Percentiles rank a stretch among this genome's conserved stretches.
phyloP scores from a whole-genome alignment of 2,888 invertebrate species.

The Diarsia rubi region DNA sequence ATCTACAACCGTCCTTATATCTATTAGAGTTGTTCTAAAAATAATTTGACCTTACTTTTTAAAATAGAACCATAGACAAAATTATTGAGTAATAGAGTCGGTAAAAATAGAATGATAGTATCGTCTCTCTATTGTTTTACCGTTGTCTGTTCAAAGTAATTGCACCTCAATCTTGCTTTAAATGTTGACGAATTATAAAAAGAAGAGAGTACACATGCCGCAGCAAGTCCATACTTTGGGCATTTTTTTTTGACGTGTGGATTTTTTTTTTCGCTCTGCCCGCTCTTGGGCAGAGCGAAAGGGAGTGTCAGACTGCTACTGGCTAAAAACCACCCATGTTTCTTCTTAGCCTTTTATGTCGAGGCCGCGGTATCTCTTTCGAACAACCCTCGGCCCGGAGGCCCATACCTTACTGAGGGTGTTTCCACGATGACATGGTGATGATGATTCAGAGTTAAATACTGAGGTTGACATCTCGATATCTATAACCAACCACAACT shows the following conservation, averaged over 20 bases:
- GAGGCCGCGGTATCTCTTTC: no score
- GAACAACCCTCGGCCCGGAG: no score
- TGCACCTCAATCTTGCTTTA: not conserved
- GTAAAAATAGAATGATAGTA: not conserved
- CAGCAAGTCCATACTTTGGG: not conserved
- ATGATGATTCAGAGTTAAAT: no score
- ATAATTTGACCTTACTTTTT: conserved; percentile 37
- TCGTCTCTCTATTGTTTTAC: conserved; percentile 17
- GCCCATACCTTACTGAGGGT: no score
- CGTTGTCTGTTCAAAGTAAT: not conserved
- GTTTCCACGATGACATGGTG: no score
- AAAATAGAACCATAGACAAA: conserved; percentile 11
- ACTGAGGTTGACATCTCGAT: no score
- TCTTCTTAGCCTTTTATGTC: no score
- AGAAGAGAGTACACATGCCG: not conserved
- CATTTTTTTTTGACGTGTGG: no score
- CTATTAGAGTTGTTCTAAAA: conserved; percentile 10
- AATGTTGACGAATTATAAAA: not conserved
- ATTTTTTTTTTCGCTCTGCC: no score
- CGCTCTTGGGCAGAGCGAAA: no score
- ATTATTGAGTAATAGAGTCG: conserved; percentile 16
- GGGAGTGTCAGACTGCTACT: no score
- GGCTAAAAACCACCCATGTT: no score
- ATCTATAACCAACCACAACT: not conserved
- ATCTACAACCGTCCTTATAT: conserved; percentile 15